Conservation (phyloP, 2,113 vertebrate species). For the Agapornis roseicollis region DNA sequence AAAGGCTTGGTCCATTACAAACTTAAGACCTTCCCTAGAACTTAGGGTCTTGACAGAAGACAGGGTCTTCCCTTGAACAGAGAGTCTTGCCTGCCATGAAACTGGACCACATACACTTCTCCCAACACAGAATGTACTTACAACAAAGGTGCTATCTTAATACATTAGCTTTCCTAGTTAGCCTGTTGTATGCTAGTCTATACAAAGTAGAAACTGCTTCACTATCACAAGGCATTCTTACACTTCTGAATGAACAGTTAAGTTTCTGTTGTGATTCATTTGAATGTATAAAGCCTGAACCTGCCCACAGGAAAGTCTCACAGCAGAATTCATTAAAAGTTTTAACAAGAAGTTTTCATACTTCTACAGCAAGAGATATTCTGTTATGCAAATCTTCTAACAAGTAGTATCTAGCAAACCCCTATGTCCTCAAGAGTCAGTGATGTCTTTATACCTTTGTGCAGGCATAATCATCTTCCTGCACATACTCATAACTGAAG, state of each 20-base stretch:
- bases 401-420: background rate
- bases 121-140: background rate
- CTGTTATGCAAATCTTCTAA: background rate
- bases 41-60: too few species aligned
- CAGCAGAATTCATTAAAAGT: background rate
- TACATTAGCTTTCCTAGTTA: background rate
- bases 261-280: background rate
- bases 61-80: too few species aligned
- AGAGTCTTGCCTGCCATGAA: background rate
- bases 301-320: background rate
- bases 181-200: background rate
- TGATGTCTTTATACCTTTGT: background rate
- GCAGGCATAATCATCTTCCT: constrained; percentile 6
- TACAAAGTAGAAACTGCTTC: background rate
- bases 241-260: background rate
- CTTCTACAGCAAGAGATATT: background rate
- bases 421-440: background rate
- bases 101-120: background rate
- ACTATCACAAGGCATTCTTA: background rate
- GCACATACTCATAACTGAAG: background rate
- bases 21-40: background rate
- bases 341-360: background rate
- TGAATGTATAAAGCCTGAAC: background rate
- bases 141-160: background rate
- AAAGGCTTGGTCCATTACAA: background rate